Percentiles rank a stretch among this genome's conserved stretches.
Conservation (phyloP, 2,797 vertebrate genomes). For the Intellagama lesueurii region DNA sequence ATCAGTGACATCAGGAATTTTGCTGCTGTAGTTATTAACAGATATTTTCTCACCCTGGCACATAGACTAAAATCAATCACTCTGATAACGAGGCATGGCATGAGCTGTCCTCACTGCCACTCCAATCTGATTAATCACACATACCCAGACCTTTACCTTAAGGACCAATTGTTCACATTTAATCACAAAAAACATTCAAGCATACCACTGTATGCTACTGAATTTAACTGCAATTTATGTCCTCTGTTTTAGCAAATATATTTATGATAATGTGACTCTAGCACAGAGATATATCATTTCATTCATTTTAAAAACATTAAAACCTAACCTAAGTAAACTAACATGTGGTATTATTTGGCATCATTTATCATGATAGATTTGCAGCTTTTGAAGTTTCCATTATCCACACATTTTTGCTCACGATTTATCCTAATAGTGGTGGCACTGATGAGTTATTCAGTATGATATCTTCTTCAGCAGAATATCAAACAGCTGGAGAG, state of each 20-base stretch:
- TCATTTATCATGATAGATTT: slow-evolving; percentile 72
- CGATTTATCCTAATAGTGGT: slow-evolving; percentile 74
- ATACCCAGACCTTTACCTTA: slow-evolving; percentile 84
- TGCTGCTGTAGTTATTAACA: slow-evolving; percentile 81
- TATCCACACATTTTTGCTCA: slow-evolving; percentile 59
- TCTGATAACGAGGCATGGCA: slow-evolving; percentile 83
- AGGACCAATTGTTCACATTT: slow-evolving; percentile 85
- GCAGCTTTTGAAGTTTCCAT: slow-evolving; percentile 69
- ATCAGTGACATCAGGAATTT: slow-evolving; percentile 79
- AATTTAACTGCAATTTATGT: slow-evolving; percentile 78
- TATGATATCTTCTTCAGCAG: slow-evolving; percentile 59
- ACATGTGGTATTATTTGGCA: slow-evolving; percentile 58
- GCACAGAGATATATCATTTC: slow-evolving; percentile 71
- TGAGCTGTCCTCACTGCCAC: slow-evolving; percentile 82
- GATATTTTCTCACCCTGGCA: slow-evolving; percentile 81
- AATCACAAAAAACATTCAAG: slow-evolving; percentile 81
- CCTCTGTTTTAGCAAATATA: slow-evolving; percentile 73
- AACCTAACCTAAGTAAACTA: slow-evolving; percentile 69
- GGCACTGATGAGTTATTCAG: slow-evolving; percentile 66
- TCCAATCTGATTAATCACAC: slow-evolving; percentile 84
- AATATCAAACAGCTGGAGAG: slow-evolving; percentile 48
- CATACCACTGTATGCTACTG: slow-evolving; percentile 75
- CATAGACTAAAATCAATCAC: slow-evolving; percentile 83
- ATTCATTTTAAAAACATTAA: slow-evolving; percentile 74
- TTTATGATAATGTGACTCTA: slow-evolving; percentile 74